phyloP scores from a whole-genome alignment of 2,113 vertebrate species.

The Epinephelus fuscoguttatus region DNA sequence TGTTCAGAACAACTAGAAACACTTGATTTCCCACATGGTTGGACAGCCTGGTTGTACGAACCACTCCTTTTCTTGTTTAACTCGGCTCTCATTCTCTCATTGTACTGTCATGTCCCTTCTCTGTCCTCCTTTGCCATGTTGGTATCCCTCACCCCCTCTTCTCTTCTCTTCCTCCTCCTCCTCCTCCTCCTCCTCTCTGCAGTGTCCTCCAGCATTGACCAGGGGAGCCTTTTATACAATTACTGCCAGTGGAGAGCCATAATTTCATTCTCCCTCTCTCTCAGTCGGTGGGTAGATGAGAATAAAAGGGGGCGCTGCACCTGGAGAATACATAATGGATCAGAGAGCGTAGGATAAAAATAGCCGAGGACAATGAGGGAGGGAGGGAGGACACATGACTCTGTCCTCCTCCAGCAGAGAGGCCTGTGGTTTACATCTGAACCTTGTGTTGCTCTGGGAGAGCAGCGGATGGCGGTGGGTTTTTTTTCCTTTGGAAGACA shows the following conservation, averaged over 20 bases:
- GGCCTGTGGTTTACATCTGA: conserved; percentile 55
- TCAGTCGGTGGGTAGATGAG: conserved; percentile 32
- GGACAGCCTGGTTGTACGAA: not conserved
- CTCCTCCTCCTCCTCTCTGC: conserved; percentile 18
- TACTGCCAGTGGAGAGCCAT: conserved; percentile 31
- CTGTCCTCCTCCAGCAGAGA: conserved; percentile 22
- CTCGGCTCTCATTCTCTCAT: not conserved
- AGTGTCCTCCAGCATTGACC: conserved; percentile 36
- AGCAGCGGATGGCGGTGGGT: not conserved
- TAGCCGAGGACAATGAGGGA: conserved; percentile 35
- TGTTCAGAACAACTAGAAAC: too few species aligned
- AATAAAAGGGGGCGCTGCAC: conserved; percentile 29
- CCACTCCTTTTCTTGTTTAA: not conserved
- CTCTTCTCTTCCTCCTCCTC: conserved; percentile 6
- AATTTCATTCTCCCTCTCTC: conserved; percentile 40
- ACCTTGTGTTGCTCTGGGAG: conserved; percentile 15
- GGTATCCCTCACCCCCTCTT: not conserved
- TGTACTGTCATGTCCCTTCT: not conserved
- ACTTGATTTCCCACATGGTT: not conserved
- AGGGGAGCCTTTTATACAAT: conserved; percentile 51
- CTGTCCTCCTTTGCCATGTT: not conserved
- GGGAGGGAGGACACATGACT: conserved; percentile 18
- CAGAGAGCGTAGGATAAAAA: conserved; percentile 62
- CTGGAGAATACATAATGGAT: conserved; percentile 54
- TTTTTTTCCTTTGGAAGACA: conserved; percentile 41